Evolutionary conservation across 2,888 invertebrate species (phyloP).

Genomic region (Coleophora deauratella): DNA sequence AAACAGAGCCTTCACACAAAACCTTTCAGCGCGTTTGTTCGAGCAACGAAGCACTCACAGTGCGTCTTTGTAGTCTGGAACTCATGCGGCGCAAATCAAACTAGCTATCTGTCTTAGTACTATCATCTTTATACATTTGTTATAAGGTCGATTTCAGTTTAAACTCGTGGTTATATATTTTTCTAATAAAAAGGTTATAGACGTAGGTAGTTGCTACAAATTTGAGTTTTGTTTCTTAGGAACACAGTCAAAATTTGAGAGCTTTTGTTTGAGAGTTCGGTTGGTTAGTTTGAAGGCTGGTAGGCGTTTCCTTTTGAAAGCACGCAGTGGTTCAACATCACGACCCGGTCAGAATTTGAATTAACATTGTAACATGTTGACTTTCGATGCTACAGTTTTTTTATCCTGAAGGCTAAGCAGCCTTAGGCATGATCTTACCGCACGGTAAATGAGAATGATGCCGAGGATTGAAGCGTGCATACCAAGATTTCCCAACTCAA

Average conservation of each 20-base stretch:
- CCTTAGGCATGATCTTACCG: too few relatives aligned
- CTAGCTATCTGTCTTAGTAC: slow-evolving; percentile 16
- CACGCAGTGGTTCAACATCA: slow-evolving; percentile 36
- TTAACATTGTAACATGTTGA: not conserved
- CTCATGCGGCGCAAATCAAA: slow-evolving; percentile 40
- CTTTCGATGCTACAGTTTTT: not conserved
- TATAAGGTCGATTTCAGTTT: slow-evolving; percentile 26
- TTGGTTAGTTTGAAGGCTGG: slow-evolving; percentile 31
- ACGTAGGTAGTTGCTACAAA: slow-evolving; percentile 11
- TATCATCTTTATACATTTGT: slow-evolving; percentile 23
- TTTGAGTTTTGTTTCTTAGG: slow-evolving; percentile 7
- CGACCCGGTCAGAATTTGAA: slow-evolving; percentile 28
- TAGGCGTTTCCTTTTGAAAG: slow-evolving; percentile 57
- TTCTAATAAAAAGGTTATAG: slow-evolving; percentile 24
- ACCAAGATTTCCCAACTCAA: too few relatives aligned
- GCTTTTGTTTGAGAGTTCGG: slow-evolving; percentile 2
- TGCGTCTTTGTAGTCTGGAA: slow-evolving; percentile 39
- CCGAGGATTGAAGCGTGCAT: too few relatives aligned
- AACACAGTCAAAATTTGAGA: slow-evolving; percentile 27
- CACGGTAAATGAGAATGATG: too few relatives aligned
- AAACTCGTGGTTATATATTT: slow-evolving; percentile 15
- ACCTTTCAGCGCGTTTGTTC: slow-evolving; percentile 53
- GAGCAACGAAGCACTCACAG: slow-evolving; percentile 53
- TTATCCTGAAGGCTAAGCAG: not conserved
- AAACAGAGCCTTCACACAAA: slow-evolving; percentile 37